Conservation (phyloP, 2,888 invertebrate species). For the Hyposoter dolosus region DNA sequence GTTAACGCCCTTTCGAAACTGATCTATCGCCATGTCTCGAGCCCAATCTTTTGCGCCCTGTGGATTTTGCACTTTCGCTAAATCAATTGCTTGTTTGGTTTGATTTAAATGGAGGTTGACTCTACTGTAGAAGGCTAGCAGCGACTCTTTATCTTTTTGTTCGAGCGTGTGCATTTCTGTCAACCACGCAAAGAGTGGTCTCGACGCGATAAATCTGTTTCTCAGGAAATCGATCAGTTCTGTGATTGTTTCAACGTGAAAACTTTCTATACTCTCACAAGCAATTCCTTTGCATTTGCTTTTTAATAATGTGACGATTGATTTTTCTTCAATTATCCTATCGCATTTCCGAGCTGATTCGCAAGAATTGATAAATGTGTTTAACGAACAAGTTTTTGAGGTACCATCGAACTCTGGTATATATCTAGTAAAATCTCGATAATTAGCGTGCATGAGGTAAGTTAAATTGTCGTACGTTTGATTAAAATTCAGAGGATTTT, state of each 20-base stretch:
- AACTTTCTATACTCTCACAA: background rate
- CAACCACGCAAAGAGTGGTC: no score
- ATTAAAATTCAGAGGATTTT: no score
- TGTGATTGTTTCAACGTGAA: no score
- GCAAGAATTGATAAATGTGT: background rate
- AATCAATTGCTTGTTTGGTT: background rate
- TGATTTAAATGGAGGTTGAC: background rate
- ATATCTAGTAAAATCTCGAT: no score
- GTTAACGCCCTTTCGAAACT: no score
- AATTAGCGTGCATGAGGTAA: no score
- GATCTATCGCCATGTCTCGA: background rate
- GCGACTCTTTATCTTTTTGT: no score
- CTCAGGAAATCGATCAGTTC: no score
- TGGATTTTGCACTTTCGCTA: background rate
- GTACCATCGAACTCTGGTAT: constrained; percentile 7
- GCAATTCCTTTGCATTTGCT: background rate
- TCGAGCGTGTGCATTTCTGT: no score
- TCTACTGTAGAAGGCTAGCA: no score
- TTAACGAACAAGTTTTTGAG: background rate
- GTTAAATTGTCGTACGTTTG: no score
- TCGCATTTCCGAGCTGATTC: background rate
- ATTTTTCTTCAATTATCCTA: background rate
- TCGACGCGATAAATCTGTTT: no score
- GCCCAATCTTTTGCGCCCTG: background rate
- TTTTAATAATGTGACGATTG: background rate